These are phyloP conservation scores for Aurelia coerulea DNA, from an alignment of 30 jellyfish, hydroid and myxozoan species.

Conservation along the genomic window DNA sequence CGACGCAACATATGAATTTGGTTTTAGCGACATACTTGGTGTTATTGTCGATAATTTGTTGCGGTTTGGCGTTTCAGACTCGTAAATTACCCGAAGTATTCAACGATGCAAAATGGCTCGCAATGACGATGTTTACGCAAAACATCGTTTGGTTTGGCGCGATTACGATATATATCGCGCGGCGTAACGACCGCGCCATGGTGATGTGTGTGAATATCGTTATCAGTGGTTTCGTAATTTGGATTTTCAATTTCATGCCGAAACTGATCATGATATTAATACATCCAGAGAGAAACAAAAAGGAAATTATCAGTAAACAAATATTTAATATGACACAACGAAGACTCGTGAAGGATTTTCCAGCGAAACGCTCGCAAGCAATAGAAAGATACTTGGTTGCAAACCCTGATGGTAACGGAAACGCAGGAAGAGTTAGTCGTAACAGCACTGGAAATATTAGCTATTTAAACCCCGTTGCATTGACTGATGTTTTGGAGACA, in stretches of 20 bases:
- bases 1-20: conserved; percentile 31
- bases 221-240: conserved; percentile 36
- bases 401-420: not conserved
- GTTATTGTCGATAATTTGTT: conserved; percentile 66
- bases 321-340: conserved; percentile 47
- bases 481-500: conserved; percentile 1
- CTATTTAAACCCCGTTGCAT: not conserved
- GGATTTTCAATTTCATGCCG: conserved; percentile 64
- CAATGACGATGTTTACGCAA: conserved; percentile 78
- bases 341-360: conserved; percentile 8
- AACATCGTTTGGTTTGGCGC: conserved; percentile 70
- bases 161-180: conserved; percentile 31
- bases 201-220: conserved; percentile 43
- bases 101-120: conserved; percentile 87
- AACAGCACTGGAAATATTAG: not conserved
- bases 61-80: conserved; percentile 89
- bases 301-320: conserved; percentile 40
- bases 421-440: not conserved
- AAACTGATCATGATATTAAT: conserved; percentile 23
- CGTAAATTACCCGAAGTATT: conserved; percentile 82
- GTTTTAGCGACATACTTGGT: conserved; percentile 46
- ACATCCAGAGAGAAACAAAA: conserved; percentile 54
- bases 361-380: not conserved
- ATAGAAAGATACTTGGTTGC: too few relatives aligned
- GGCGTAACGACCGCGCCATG: conserved; percentile 56